Base-by-base conservation (phyloP, 1,140 invertebrate species). In the Cotesia chilonis region DNA sequence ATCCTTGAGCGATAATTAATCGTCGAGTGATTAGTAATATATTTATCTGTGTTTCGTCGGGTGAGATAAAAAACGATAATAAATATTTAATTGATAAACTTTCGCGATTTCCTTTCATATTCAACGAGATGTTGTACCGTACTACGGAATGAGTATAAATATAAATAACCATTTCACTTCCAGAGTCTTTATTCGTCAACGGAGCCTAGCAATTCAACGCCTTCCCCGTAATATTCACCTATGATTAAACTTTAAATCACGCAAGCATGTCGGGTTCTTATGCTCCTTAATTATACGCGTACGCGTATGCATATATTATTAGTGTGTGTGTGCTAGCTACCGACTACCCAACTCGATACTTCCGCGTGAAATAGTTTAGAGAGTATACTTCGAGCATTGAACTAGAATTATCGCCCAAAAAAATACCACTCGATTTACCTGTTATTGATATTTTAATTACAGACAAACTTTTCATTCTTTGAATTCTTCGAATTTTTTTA, bases 181-280 rank as follows among this genome's bases (percentile, higher is more conserved):
- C 36, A 71, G 41, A 47, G 17, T 37, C 6, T 28, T 3, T 28
- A 28, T 1, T 52, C 70, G 70, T 72, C 70, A 72, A 67, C 55
- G 70, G 66, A 72, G 60, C 36, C 41, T 65, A 37, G 36, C 38
- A 54, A 35, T 41, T 67, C 36, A 52, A 66, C 64, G 70, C 64
- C 63, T 72, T 72, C 70, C 52, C 60, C 55, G 36, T 67, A 67
- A 72, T 72, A 55, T n/a, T 69, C 68, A 60, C 55, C 7, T 64
- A 67, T 67, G 52, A 65, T 51, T 12, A 64, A 71, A 65, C 54
- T 57, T 71, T 36, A 66, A 65, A 51, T 17, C 63, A 66, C 54
- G 52, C 51, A 63, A 66, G 70, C 70, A 57, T 66, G 64, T 66
- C 61, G 36, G 20, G 70, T 47, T 66, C 70, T 71, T 71, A 64